Percentiles rank a stretch among this genome's conserved stretches.
Evolutionary conservation across 2,797 vertebrate genomes (phyloP).

Genomic region (Sylvilagus floridanus): DNA sequence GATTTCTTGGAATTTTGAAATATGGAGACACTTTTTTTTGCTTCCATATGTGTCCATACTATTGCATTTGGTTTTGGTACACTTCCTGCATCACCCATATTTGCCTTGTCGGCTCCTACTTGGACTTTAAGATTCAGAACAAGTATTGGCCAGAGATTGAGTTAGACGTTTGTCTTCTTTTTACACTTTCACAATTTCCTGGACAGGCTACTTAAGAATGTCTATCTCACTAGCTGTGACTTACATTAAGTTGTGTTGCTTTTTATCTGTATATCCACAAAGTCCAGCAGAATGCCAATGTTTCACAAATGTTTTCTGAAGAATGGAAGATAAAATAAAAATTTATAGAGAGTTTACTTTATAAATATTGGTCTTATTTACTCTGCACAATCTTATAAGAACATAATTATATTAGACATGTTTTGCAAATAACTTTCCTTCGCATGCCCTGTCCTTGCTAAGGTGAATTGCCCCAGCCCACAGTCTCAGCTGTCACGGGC

Average conservation of each 20-base stretch:
- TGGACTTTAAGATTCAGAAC: background rate
- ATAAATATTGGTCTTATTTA: conserved; percentile 42
- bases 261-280: background rate
- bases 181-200: background rate
- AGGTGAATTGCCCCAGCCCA: background rate
- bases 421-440: conserved; percentile 57
- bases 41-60: background rate
- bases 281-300: background rate
- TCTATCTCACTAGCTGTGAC: background rate
- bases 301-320: background rate
- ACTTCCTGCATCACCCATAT: background rate
- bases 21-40: background rate
- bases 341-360: background rate
- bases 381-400: background rate
- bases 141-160: background rate
- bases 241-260: background rate
- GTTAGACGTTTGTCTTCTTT: background rate
- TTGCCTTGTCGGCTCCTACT: background rate
- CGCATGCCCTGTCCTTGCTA: conserved; percentile 1
- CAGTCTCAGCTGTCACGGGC: conserved; percentile 31
- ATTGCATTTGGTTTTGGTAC: background rate
- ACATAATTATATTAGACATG: conserved; percentile 32
- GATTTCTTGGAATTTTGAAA: background rate
- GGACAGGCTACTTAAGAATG: background rate
- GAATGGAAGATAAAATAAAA: background rate